These are phyloP conservation scores for Hydra vulgaris DNA, from an alignment of 30 jellyfish, hydroid and myxozoan genomes.

Conservation along the genomic window DNA sequence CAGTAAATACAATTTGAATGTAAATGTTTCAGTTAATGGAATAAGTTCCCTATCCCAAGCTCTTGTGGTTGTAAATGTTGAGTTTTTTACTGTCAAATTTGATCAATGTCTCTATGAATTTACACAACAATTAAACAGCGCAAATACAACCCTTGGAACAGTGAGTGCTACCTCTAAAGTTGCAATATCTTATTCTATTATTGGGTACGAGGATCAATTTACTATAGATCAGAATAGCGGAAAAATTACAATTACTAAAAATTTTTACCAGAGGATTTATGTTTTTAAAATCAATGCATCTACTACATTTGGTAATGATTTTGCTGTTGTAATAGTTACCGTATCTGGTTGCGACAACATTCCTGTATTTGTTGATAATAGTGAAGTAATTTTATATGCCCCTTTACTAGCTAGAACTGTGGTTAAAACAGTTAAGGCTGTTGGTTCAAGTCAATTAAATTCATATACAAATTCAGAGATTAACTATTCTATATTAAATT, in stretches of 20 bases:
- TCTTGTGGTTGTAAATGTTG: background rate
- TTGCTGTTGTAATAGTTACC: conserved; percentile 8
- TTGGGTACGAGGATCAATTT: conserved; percentile 6
- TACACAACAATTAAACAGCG: background rate
- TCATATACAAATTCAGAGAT: background rate
- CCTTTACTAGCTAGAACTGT: background rate
- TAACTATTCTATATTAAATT: too few relatives aligned
- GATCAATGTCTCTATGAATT: background rate
- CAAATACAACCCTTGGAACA: background rate
- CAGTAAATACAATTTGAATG: background rate
- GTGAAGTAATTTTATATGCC: background rate
- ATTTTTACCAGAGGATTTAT: background rate
- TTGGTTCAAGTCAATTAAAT: too few relatives aligned
- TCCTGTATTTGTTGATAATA: conserved; percentile 1
- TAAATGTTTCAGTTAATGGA: conserved; percentile 1
- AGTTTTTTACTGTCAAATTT: background rate
- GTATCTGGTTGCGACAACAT: background rate
- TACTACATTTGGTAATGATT: background rate
- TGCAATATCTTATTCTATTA: background rate
- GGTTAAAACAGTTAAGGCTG: conserved; percentile 2
- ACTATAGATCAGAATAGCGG: conserved; percentile 33
- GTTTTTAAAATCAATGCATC: background rate
- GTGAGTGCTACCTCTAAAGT: background rate
- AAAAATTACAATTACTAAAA: background rate
- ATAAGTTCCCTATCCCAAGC: background rate